These are phyloP conservation scores for Scaptodrosophila lebanonensis DNA, from an alignment of 1,140 invertebrate species.

Conservation along the genomic window DNA sequence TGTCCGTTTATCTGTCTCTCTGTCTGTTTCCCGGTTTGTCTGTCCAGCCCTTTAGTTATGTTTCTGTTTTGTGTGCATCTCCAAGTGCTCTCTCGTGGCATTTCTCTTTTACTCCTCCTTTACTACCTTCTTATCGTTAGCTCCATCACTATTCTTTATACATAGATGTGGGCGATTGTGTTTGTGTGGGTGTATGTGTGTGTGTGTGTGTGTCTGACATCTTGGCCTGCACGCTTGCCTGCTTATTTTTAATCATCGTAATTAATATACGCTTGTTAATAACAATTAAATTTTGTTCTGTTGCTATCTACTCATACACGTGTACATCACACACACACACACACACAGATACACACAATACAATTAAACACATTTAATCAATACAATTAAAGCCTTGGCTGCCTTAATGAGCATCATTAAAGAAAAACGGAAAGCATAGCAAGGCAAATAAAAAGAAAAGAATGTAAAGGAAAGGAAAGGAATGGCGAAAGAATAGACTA, in stretches of 20 bases:
- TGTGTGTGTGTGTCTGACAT: too few species aligned
- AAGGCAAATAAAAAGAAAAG: conserved; percentile 18
- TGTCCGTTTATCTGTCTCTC: not conserved
- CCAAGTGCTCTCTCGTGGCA: too few species aligned
- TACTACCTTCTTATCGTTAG: too few species aligned
- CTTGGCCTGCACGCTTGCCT: too few species aligned
- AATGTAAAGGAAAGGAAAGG: conserved; percentile 2
- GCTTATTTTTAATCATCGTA: conserved; percentile 58
- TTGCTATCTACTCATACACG: conserved; percentile 19
- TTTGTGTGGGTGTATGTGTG: too few species aligned
- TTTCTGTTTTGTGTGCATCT: too few species aligned
- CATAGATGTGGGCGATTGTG: too few species aligned
- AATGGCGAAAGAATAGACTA: conserved; percentile 2
- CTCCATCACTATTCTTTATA: too few species aligned
- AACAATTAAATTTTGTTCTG: conserved; percentile 60
- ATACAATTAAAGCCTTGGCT: conserved; percentile 66
- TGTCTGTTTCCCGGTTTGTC: conserved; percentile 4
- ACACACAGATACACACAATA: conserved; percentile 19
- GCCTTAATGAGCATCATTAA: conserved; percentile 50
- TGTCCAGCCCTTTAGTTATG: conserved; percentile 17
- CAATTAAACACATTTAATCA: conserved; percentile 71
- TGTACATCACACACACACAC: too few species aligned
- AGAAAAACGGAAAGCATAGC: conserved; percentile 30
- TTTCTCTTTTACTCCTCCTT: too few species aligned
- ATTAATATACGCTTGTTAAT: conserved; percentile 71